A percentile compares a stretch with the other conserved stretches of the same genome.
These are phyloP conservation scores for Octopus bimaculoides DNA, from an alignment of 1,140 invertebrate genomes.

Conservation along the genomic window DNA sequence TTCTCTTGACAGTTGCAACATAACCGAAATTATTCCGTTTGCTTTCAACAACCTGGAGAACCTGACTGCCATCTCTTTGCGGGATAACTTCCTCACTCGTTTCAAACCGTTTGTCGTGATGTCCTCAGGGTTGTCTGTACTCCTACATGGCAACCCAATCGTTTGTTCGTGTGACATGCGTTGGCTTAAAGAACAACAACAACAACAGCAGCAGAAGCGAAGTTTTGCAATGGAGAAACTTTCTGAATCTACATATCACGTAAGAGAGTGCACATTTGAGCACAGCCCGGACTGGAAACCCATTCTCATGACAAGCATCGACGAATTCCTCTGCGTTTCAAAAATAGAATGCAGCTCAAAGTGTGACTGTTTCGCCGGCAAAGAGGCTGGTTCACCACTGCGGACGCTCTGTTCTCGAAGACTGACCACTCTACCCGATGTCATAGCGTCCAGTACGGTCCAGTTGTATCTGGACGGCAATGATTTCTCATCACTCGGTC, in stretches of 20 bases:
- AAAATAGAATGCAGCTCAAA: not conserved
- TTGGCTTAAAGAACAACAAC: not conserved
- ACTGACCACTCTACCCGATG: not conserved
- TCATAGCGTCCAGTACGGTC: not conserved
- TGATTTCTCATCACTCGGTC: not conserved
- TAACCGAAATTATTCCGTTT: not conserved
- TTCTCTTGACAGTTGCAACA: not conserved
- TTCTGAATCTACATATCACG: not conserved
- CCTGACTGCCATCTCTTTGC: not conserved
- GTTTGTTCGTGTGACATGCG: not conserved
- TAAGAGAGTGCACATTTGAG: not conserved
- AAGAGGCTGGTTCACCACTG: not conserved
- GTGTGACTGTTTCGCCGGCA: not conserved
- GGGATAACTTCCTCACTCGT: not conserved
- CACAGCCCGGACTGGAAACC: not conserved
- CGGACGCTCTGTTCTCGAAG: not conserved
- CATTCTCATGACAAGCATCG: not conserved
- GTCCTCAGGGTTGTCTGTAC: not conserved
- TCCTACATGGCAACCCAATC: not conserved
- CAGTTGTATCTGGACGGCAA: not conserved
- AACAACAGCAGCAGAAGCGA: not conserved
- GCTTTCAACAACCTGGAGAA: slow-evolving; percentile 5
- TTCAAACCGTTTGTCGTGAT: not conserved
- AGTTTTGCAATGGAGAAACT: not conserved
- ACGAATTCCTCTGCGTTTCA: not conserved